Percentiles rank a stretch among this genome's conserved stretches.
phyloP scores from a whole-genome alignment of 1,140 invertebrate genomes.

The Metaphire vulgaris region DNA sequence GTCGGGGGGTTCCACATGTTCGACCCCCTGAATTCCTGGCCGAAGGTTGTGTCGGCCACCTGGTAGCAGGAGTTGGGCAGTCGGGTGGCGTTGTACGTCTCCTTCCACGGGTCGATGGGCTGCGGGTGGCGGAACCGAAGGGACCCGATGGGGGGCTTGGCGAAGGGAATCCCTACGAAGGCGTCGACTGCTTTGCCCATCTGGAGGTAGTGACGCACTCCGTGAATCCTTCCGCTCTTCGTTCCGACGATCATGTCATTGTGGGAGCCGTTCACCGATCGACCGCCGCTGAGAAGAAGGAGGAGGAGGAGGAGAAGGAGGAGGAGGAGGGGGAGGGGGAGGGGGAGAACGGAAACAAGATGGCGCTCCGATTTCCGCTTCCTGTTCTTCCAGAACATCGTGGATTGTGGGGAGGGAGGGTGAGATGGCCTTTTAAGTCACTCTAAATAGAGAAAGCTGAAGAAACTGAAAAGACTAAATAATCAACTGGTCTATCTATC shows the following conservation, averaged over 20 bases:
- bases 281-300: neutral
- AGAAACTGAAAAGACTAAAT: too few relatives aligned
- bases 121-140: conserved; percentile 80
- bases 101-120: conserved; percentile 51
- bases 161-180: conserved; percentile 85
- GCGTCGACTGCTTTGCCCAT: conserved; percentile 65
- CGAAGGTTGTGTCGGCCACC: conserved; percentile 80
- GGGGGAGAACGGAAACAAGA: too few relatives aligned
- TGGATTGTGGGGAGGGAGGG: too few relatives aligned
- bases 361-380: neutral
- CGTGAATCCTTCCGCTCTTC: conserved; percentile 68
- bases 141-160: conserved; percentile 81
- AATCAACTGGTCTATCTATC: too few relatives aligned
- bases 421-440: too few relatives aligned
- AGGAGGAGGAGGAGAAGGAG: neutral
- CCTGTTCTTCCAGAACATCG: neutral
- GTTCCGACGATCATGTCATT: conserved; percentile 63
- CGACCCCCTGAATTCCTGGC: conserved; percentile 57
- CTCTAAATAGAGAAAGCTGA: too few relatives aligned
- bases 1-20: conserved; percentile 94
- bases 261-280: neutral
- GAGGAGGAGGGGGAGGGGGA: neutral
- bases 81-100: conserved; percentile 37
- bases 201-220: conserved; percentile 55
- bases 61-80: conserved; percentile 85